Base-by-base conservation (phyloP, 2,113 vertebrate genomes). In the Stercorarius parasiticus region DNA sequence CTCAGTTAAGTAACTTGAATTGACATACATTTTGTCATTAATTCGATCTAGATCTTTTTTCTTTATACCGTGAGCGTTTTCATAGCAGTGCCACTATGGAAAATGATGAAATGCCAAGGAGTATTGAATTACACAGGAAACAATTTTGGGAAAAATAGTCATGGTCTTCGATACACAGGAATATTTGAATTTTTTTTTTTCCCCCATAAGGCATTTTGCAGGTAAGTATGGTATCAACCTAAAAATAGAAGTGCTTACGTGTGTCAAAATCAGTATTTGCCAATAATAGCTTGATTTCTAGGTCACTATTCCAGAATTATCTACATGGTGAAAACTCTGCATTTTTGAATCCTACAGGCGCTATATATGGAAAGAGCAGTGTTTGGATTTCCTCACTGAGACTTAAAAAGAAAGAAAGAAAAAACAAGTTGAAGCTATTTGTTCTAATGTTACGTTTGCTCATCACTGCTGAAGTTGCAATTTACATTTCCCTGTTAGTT, bases 391-490 rank as follows among this genome's bases (percentile, higher is more conserved):
- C 27, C 11, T 93, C 29, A 23, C 16, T 9, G 32, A 59, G 26
- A 88, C n/a, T 52, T 64, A 42, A 13, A 69, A 80, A 52, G 18
- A 42, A 86, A 62, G 21, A 13, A 71, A 15, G 20, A 26, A 52
- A 30, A 8, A 58, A n/a, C 17, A 10, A 53, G 18, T 15, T 71
- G 25, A 52, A 56, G 55, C 42, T 47, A 1, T 83, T 65, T 70
- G 40, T 78, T 88, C 2, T n/a, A 8, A 15, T 18, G 34, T 59
- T 80, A 1, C 10, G 5, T 83, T 94, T 91, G 32, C 55, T 71
- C 27, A 25, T 38, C 17, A 5, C 12, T 1, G 0, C 11, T 7
- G 1, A 65, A 81, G 59, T 5, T 72, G 34, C 21, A 10, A 13
- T 65, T 94, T 69, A 27, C 36, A 23, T 82, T 74, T 92, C 58